Conservation (phyloP, 1,140 invertebrate species). For the Listronotus bonariensis region DNA sequence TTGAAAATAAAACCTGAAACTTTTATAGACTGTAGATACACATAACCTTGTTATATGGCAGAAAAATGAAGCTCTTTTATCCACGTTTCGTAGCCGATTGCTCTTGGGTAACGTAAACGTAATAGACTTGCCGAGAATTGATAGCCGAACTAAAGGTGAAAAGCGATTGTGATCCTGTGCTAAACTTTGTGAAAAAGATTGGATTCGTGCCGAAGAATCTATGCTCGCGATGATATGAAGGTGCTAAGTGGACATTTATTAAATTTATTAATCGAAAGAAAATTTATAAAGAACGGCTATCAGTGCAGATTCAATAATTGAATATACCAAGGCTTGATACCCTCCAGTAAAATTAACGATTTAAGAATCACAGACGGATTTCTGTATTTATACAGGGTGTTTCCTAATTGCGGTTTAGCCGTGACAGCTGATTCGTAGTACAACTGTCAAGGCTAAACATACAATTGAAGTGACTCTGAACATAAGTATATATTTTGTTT, state of each 20-base stretch:
- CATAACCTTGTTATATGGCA: conserved; percentile 48
- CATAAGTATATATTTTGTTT: too few species aligned
- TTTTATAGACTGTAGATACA: conserved; percentile 44
- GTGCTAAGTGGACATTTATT: conserved; percentile 8
- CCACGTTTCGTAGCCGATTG: conserved; percentile 48
- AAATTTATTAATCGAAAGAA: neutral
- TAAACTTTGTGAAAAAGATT: conserved; percentile 50
- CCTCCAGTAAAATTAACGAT: too few species aligned
- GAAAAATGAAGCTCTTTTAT: conserved; percentile 52
- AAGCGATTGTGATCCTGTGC: conserved; percentile 48
- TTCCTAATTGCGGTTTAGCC: too few species aligned
- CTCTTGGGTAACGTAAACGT: conserved; percentile 46
- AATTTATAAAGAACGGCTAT: neutral
- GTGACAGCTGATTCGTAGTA: too few species aligned
- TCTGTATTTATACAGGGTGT: too few species aligned
- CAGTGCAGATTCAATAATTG: too few species aligned
- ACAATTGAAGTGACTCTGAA: too few species aligned
- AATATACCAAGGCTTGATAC: too few species aligned
- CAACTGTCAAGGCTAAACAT: too few species aligned
- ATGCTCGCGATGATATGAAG: conserved; percentile 26
- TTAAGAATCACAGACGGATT: too few species aligned
- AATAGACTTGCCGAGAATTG: conserved; percentile 51
- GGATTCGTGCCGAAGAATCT: conserved; percentile 45
- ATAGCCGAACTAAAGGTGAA: conserved; percentile 52
- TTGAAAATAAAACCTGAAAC: conserved; percentile 39